Evolutionary conservation across 1,140 invertebrate genomes (phyloP).

Genomic region (Teleogryllus occipitalis): DNA sequence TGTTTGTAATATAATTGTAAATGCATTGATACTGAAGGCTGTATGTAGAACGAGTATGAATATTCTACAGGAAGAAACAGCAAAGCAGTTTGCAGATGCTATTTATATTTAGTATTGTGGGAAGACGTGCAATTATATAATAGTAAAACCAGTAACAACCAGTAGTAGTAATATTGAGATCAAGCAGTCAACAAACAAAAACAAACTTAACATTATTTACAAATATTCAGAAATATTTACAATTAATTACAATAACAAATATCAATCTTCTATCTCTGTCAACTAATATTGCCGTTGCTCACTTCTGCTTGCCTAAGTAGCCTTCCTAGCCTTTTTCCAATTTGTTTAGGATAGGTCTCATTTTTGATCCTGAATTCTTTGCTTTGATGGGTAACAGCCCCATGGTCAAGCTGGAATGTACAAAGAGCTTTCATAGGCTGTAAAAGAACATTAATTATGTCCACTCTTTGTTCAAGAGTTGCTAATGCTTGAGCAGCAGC

Average conservation of each 20-base stretch:
- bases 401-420: conserved; percentile 76
- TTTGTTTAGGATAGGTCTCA: conserved; percentile 72
- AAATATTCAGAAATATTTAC: not conserved
- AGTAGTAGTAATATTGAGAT: too few relatives aligned
- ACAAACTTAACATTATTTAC: too few relatives aligned
- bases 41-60: too few relatives aligned
- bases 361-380: conserved; percentile 83
- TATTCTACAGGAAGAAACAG: too few relatives aligned
- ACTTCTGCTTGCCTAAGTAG: conserved; percentile 29
- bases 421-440: conserved; percentile 75
- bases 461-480: conserved; percentile 60
- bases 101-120: too few relatives aligned
- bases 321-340: conserved; percentile 67
- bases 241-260: conserved; percentile 11
- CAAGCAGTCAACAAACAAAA: too few relatives aligned
- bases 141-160: too few relatives aligned
- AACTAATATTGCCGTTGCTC: not conserved
- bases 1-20: too few relatives aligned
- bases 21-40: too few relatives aligned
- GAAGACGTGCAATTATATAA: too few relatives aligned
- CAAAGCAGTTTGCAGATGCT: too few relatives aligned
- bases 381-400: conserved; percentile 85
- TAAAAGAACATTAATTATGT: conserved; percentile 58
- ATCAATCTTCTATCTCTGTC: not conserved
- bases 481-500: conserved; percentile 75